Conservation (phyloP, 2,888 invertebrate genomes). For the Halictus ligatus region DNA sequence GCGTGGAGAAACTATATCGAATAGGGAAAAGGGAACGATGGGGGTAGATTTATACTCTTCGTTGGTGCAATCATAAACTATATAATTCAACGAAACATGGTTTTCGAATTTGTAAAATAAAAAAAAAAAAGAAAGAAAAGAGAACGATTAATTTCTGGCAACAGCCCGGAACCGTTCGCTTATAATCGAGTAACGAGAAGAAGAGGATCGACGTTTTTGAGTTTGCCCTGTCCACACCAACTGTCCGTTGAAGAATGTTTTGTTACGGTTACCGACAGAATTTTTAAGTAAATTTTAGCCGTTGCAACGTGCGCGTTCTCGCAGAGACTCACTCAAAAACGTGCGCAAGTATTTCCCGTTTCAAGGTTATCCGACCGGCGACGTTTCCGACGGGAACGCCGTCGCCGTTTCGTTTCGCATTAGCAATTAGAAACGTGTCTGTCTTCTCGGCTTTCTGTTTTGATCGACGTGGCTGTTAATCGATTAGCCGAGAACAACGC, state of each 20-base stretch:
- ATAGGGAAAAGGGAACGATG: conserved; percentile 14
- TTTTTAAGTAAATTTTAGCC: not conserved
- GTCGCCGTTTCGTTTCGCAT: not conserved
- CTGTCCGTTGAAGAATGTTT: conserved; percentile 6
- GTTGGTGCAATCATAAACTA: conserved; percentile 65
- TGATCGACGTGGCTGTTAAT: conserved; percentile 39
- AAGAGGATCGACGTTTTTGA: conserved; percentile 15
- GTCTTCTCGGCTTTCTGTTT: conserved; percentile 17
- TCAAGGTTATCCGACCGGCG: conserved; percentile 34
- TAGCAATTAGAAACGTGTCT: conserved; percentile 23
- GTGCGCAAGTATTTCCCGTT: conserved; percentile 22
- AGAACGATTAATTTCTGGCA: conserved; percentile 19
- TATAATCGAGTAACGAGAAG: conserved; percentile 18
- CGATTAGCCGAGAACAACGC: conserved; percentile 32
- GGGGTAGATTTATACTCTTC: conserved; percentile 42
- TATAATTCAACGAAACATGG: conserved; percentile 37
- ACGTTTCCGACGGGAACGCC: conserved; percentile 45
- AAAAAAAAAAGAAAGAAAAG: too few relatives aligned
- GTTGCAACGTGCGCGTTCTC: not conserved
- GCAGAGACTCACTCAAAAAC: not conserved
- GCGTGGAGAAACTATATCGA: conserved; percentile 24
- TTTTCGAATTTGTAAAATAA: conserved; percentile 37
- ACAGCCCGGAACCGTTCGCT: conserved; percentile 41
- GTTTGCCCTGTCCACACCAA: conserved; percentile 13
- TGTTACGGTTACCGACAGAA: not conserved